Evolutionary conservation across 2,888 invertebrate genomes (phyloP), one percentile per base, ranked within the genome.

Genomic region (Drosophila mulleri): DNA sequence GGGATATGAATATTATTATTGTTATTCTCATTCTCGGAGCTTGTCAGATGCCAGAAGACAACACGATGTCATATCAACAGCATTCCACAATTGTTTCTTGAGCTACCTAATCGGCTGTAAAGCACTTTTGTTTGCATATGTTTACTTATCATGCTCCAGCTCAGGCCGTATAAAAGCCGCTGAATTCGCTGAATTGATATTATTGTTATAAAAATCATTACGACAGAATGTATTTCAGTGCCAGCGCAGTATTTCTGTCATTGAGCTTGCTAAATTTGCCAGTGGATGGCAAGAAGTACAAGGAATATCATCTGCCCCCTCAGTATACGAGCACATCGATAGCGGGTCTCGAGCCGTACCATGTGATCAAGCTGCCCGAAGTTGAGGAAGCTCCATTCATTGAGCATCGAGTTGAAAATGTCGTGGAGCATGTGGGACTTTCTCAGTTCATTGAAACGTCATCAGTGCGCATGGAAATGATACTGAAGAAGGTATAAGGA

Each of bases 121-220:
- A 26, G 2, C n/a, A 12, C 4, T 26, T 5, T 16, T 3, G 1
- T 12, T 11, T 8, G 7, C 57, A 58, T 37, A 23, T 58, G 57
- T 23, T 26, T 45, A 1, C 8, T n/a, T 12, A 44, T 56, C 57
- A 20, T 11, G 2, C 5, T 41, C 8, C 1, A n/a, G n/a, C 23
- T 20, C 7, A 26, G n/a, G 1, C n/a, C n/a, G 45, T 58, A 58
- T 45, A 45, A 45, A 58, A 58, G 57, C 35, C 23, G n/a, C n/a
- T n/a, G 16, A n/a, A 35, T 45, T 37, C 12, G 11, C 11, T 48
- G 7, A 16, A 2, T 41, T 18, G 5, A 14, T 2, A 23, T 12
- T 23, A 12, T 58, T 45, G 8, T 12, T 58, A 18, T 23, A 6
- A 20, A 20, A 11, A 3, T 29, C 1, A 2, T 23, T 44, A 0